Base-by-base conservation (phyloP, 2,113 vertebrate species). In the Cranoglanis bouderius region DNA sequence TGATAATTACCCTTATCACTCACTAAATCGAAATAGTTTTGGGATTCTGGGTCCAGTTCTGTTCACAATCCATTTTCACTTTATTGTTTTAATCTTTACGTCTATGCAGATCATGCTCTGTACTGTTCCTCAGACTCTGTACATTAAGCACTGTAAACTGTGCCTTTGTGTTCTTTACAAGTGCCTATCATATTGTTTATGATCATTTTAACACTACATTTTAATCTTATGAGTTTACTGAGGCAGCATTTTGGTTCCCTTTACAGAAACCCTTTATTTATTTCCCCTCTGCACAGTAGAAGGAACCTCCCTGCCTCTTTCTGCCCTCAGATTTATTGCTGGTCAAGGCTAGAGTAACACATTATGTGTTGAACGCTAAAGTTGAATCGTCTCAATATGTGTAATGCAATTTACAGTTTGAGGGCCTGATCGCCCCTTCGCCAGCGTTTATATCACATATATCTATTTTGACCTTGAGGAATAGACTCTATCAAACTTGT, bases 291-390 rank as follows among this genome's bases (percentile, higher is more conserved):
- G 53, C 53, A 38, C 53, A 21, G 53, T 57, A 82, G 75, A n/a
- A 32, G 13, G 9, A 78, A n/a, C 19, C 16, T 59, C 80, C 19
- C 8, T 59, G 81, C 59, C 53, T 59, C 53, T 82, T 59, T 26
- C 80, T 12, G 32, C 81, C 32, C 81, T 82, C 53, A 59, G 81
- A 82, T 82, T 82, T 59, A 82, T 59, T 24, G 19, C 32, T 82
- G 32, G 18, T 82, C 32, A 82, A 3, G 26, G 74, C 24, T 74
- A 74, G 19, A 3, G 38, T 74, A 46, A 46, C 40, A 26, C 24
- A 74, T 74, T 19, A 29, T 80, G 46, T 80, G 77, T 10, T n/a
- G 46, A 80, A 51, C 16, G 26, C 26, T 18, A n/a, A 80, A 51
- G 26, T 51, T 24, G 14, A 32, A 51, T 51, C 29, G 14, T 32